Conservation (phyloP, 2,888 invertebrate genomes). For the Euclidia mi region DNA sequence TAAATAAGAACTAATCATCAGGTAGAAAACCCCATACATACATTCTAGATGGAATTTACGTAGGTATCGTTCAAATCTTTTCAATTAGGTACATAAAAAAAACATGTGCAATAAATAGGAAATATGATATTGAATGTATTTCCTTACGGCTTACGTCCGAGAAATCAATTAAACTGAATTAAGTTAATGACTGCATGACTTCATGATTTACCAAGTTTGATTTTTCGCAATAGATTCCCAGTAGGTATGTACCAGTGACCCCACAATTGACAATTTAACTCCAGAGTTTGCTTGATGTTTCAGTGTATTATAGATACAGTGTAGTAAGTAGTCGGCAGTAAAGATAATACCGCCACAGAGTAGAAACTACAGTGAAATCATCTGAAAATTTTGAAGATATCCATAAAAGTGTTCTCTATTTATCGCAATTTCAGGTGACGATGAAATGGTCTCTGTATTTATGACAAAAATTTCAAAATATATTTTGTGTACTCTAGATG, state of each 20-base stretch:
- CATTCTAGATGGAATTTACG: too few relatives aligned
- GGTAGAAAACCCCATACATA: too few relatives aligned
- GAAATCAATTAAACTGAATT: slow-evolving; percentile 35
- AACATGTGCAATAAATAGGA: slow-evolving; percentile 30
- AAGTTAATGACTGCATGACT: slow-evolving; percentile 25
- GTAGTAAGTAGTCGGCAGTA: slow-evolving; percentile 3
- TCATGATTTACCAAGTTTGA: slow-evolving; percentile 26
- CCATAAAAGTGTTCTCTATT: too few relatives aligned
- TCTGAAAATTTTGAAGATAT: too few relatives aligned
- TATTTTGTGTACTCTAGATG: too few relatives aligned
- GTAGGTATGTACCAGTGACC: slow-evolving; percentile 15
- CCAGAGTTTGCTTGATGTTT: slow-evolving; percentile 17
- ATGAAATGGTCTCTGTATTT: too few relatives aligned
- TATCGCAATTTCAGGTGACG: too few relatives aligned
- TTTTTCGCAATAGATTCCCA: slow-evolving; percentile 9
- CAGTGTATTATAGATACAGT: slow-evolving; percentile 11
- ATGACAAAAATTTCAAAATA: too few relatives aligned
- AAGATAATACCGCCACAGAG: slow-evolving; percentile 11
- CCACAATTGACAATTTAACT: slow-evolving; percentile 1
- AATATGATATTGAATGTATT: slow-evolving; percentile 37
- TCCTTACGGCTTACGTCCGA: slow-evolving; percentile 43
- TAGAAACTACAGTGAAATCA: slow-evolving; percentile 7
- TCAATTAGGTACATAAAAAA: too few relatives aligned
- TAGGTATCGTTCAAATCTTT: too few relatives aligned
- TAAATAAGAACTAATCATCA: too few relatives aligned